phyloP scores from a whole-genome alignment of 2,113 vertebrate genomes.

The Cyphomyrus plagiostoma region DNA sequence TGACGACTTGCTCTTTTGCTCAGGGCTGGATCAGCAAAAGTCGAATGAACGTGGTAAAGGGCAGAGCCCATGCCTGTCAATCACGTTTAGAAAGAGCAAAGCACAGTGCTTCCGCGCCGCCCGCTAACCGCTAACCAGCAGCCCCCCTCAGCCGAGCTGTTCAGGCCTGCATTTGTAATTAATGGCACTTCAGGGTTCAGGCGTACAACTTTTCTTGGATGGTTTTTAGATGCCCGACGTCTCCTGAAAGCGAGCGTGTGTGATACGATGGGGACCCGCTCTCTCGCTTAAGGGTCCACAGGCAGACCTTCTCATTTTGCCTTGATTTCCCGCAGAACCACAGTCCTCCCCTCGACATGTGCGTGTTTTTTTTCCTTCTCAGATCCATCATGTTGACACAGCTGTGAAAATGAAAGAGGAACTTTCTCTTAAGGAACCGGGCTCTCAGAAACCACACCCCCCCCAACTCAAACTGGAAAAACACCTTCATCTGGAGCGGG shows the following conservation, averaged over 20 bases:
- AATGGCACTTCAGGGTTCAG: conserved; percentile 3
- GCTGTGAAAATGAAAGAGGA: conserved; percentile 22
- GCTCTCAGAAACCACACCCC: background rate
- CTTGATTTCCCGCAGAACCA: background rate
- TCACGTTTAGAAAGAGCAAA: background rate
- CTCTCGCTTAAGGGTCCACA: background rate
- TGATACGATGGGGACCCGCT: background rate
- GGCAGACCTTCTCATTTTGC: background rate
- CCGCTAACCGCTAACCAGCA: background rate
- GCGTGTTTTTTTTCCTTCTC: background rate
- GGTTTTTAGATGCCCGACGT: background rate
- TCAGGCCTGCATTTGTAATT: conserved; percentile 6
- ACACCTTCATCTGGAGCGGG: background rate
- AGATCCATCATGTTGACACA: conserved; percentile 18
- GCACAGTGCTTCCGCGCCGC: background rate
- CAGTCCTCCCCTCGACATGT: background rate
- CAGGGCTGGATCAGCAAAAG: background rate
- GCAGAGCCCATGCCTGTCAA: background rate
- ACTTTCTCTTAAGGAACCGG: background rate
- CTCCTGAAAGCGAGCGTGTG: background rate
- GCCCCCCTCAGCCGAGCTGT: background rate
- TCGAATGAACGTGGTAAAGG: background rate
- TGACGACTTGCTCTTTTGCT: background rate
- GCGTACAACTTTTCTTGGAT: background rate
- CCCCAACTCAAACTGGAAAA: background rate